These are phyloP conservation scores for Plecturocebus donacophilus DNA, from an alignment of 2,113 vertebrate species.

Conservation along the genomic window DNA sequence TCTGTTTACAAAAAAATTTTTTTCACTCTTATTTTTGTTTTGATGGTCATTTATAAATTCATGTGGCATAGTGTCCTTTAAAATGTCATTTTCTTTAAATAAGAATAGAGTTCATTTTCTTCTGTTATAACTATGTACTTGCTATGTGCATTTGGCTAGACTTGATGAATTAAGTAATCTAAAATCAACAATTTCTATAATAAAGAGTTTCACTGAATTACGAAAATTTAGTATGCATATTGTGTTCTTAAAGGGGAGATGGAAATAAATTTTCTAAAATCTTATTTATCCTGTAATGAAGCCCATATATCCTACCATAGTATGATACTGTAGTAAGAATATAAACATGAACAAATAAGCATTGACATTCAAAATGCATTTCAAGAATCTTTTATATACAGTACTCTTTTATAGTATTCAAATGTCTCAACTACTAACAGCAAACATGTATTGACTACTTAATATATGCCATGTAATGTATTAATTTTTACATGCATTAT, in stretches of 20 bases:
- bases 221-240: neutral
- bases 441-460: neutral
- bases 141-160: neutral
- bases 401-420: neutral
- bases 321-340: neutral
- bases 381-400: neutral
- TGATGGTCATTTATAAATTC: constrained; percentile 14
- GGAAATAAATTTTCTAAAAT: constrained; percentile 34
- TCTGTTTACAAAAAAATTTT: neutral
- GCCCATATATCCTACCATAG: neutral
- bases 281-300: neutral
- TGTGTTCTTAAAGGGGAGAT: neutral
- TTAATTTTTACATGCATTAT: neutral
- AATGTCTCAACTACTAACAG: neutral
- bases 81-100: neutral
- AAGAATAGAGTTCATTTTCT: neutral
- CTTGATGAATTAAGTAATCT: constrained; percentile 7
- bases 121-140: neutral
- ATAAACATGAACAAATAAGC: neutral
- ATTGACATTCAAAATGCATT: neutral
- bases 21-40: neutral
- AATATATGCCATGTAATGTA: neutral
- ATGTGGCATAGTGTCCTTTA: neutral
- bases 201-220: neutral
- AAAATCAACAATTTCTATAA: constrained; percentile 19